These are phyloP conservation scores for Eulacestoma nigropectus DNA, from an alignment of 2,113 vertebrate genomes.

Conservation along the genomic window DNA sequence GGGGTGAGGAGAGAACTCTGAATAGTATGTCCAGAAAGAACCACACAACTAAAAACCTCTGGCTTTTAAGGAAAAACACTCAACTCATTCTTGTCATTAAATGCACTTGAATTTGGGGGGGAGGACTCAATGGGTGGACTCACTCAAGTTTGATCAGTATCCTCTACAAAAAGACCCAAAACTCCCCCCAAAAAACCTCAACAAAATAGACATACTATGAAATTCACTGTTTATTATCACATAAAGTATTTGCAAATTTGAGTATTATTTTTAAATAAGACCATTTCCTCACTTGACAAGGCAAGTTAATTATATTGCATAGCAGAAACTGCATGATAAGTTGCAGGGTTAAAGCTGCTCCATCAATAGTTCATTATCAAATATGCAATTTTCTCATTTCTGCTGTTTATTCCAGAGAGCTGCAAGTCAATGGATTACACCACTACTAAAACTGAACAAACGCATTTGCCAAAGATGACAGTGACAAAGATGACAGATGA, in stretches of 20 bases:
- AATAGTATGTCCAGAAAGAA: background rate
- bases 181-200: fast-evolving
- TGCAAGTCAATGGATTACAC: background rate
- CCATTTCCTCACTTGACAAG: background rate
- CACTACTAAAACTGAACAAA: background rate
- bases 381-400: constrained; percentile 8
- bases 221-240: background rate
- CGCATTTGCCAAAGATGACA: background rate
- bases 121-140: fast-evolving
- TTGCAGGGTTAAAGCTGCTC: background rate
- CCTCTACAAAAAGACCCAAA: background rate
- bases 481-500: no score
- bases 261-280: background rate
- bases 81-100: background rate
- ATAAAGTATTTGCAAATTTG: background rate
- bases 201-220: background rate
- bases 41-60: background rate
- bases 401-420: background rate
- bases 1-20: background rate
- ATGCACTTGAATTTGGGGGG: background rate
- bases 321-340: background rate
- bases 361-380: constrained; percentile 24
- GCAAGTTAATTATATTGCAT: constrained; percentile 19
- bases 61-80: background rate
- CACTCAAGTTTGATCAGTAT: background rate